Base-by-base conservation (phyloP, 2,797 vertebrate species). In the Adelosebastes latens region DNA sequence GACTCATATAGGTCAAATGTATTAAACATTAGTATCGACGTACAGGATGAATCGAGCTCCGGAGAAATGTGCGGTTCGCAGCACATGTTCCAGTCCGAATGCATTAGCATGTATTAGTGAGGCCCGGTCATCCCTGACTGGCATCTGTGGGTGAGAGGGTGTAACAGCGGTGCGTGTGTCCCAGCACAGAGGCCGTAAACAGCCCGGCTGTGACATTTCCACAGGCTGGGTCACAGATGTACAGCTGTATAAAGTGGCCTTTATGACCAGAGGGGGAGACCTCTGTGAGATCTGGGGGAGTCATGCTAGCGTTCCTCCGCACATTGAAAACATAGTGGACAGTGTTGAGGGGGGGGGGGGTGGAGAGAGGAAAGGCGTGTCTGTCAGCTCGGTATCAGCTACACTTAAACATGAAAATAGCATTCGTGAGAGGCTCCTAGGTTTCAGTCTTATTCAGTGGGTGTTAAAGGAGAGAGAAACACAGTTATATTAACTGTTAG, bases 71-170 rank as follows among this genome's bases (percentile, higher is more conserved):
- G 65, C 6, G 2, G 55, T 82, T 64, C 2, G 39, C 59, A 25
- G 73, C 81, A 77, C 52, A 87, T 88, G 88, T 83, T 92, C 84
- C 85, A 34, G 39, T 81, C 74, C 49, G 88, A 88, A 89, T 86
- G 74, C 39, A 90, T 91, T 89, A 85, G 82, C 87, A 88, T 88
- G 81, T 24, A 88, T 91, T 90, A 89, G 75, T 60, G 77, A 85
- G 83, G 63, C 68, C 77, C 6, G 10, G 61, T 80, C 79, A 73
- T 83, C 77, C 67, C 65, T 36, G 68, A 58, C 77, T 70, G 89
- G 81, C 81, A 86, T 91, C 83, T 74, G 78, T 24, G 75, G 66
- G 56, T 65, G 71, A 64, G 75, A 82, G 79, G 31, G 69, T 67
- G 79, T 56, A 84, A 73, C 71, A 66, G 83, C 12, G 9, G 59